Evolutionary conservation across 2,888 invertebrate genomes (phyloP).

Genomic region (Chymomyza amoena): DNA sequence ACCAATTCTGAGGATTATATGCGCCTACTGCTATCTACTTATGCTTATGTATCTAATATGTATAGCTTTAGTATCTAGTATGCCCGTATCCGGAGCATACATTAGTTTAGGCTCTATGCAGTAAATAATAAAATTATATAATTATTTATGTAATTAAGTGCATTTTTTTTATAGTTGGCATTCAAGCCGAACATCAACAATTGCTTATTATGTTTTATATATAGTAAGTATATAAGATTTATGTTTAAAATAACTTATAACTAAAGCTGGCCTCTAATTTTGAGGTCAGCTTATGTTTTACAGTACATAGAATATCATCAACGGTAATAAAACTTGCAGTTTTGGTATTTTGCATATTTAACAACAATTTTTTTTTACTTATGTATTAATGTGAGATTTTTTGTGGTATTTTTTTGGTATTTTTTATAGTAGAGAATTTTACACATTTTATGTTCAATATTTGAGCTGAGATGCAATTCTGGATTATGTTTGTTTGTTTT

Average conservation of each 20-base stretch:
- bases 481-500: conserved; percentile 53
- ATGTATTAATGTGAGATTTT: conserved; percentile 28
- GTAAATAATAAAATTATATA: conserved; percentile 13
- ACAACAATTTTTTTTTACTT: conserved; percentile 49
- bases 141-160: not conserved
- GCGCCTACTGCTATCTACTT: conserved; percentile 55
- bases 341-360: conserved; percentile 46
- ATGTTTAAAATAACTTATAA: conserved; percentile 54
- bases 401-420: not conserved
- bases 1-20: conserved; percentile 71
- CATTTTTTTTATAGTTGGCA: conserved; percentile 27
- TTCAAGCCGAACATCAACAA: conserved; percentile 65
- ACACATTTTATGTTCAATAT: conserved; percentile 33
- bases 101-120: not conserved
- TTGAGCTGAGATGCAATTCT: conserved; percentile 38
- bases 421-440: conserved; percentile 1
- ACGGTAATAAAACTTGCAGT: conserved; percentile 72
- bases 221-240: not conserved
- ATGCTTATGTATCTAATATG: conserved; percentile 21
- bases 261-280: not conserved
- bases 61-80: conserved; percentile 46
- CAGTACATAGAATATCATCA: conserved; percentile 61
- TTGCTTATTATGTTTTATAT: conserved; percentile 46
- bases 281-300: not conserved
- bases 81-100: conserved; percentile 47